A percentile compares a stretch with the other conserved stretches of the same genome.
Evolutionary conservation across 2,113 vertebrate species (phyloP).

Genomic region (Phainopepla nitens): DNA sequence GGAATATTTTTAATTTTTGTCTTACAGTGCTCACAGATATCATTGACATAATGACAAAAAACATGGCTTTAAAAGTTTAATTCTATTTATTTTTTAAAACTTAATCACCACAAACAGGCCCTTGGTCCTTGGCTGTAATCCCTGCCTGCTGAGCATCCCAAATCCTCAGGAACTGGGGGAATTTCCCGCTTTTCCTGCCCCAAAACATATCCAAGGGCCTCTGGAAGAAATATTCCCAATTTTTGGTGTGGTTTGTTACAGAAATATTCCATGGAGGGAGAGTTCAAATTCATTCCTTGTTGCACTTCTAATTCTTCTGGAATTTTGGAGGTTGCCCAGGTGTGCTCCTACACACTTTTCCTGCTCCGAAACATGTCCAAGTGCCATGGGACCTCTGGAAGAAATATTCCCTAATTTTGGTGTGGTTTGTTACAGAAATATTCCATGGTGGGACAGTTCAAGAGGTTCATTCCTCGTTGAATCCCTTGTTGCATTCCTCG

Average conservation of each 20-base stretch:
- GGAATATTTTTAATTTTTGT: background rate
- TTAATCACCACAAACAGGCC: background rate
- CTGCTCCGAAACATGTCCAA: too few relatives aligned
- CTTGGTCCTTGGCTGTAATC: background rate
- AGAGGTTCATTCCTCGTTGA: too few relatives aligned
- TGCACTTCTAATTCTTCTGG: accelerated
- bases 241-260: background rate
- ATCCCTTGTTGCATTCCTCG: background rate
- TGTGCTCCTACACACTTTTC: too few relatives aligned
- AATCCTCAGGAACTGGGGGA: background rate
- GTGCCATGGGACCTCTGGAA: too few relatives aligned
- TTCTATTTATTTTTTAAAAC: background rate
- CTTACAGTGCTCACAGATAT: background rate
- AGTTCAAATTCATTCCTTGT: background rate
- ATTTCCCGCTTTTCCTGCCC: background rate
- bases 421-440: too few relatives aligned
- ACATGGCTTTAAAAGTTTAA: accelerated
- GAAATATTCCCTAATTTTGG: too few relatives aligned
- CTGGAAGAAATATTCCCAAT: background rate
- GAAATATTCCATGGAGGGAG: accelerated
- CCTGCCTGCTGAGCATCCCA: background rate
- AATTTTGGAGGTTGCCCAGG: background rate
- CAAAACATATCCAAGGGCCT: background rate
- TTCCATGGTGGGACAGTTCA: background rate
- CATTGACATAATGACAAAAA: background rate